Percentiles rank a stretch among this genome's conserved stretches.
Conservation (phyloP, 2,113 vertebrate genomes). For the Puntigrus tetrazona region DNA sequence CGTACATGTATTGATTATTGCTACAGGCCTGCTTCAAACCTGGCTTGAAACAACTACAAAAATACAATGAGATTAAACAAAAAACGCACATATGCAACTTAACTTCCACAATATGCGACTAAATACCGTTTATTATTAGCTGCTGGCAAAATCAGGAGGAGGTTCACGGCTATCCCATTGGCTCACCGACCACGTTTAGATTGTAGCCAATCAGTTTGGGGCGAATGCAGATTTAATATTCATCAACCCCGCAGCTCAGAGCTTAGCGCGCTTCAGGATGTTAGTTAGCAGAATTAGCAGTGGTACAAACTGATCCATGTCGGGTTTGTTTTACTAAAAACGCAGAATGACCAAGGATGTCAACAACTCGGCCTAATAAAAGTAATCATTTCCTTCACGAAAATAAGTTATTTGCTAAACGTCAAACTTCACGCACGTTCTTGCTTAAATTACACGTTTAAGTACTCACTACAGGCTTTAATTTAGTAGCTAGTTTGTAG, state of each 20-base stretch:
- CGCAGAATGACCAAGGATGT: not conserved
- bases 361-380: too few species aligned
- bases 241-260: not conserved
- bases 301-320: not conserved
- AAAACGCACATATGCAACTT: not conserved
- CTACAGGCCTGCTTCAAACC: too few species aligned
- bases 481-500: too few species aligned
- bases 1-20: too few species aligned
- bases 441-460: too few species aligned
- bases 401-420: too few species aligned
- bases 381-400: too few species aligned
- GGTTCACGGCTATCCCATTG: not conserved
- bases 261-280: not conserved
- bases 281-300: not conserved
- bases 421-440: too few species aligned
- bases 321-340: not conserved
- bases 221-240: not conserved
- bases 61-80: too few species aligned
- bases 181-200: not conserved
- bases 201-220: not conserved
- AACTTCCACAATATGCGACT: not conserved
- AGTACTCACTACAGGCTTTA: too few species aligned
- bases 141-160: not conserved
- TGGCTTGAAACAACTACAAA: too few species aligned
- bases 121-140: not conserved